Evolutionary conservation across 2,888 invertebrate species (phyloP), one percentile per base, ranked within the genome.

Genomic region (Thymelicus acteon): DNA sequence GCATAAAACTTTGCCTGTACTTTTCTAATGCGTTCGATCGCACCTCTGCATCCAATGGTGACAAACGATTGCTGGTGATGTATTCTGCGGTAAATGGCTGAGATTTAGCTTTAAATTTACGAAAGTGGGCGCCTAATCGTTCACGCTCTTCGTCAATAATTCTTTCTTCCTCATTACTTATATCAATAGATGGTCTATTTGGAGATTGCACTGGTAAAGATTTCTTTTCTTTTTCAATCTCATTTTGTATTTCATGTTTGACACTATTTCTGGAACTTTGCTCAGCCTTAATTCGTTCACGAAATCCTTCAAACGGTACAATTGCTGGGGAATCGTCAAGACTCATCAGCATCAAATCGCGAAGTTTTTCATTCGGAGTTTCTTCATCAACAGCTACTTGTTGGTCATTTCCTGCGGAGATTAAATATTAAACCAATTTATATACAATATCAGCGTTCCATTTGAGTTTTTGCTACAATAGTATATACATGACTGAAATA

Each of bases 141-240:
- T 95, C 89, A 12, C 95, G 89, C 74, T 95, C 89, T 79, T 95
- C 95, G 66, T 94, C 94, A 15, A 89, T 77, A 54, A 77, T 74
- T 10, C 86, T 82, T 63, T 83, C 60, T 40, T 60, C 60, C 7
- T 60, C 60, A 60, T 69, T 64, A 7, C n/a, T 60, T 31, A 15
- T 40, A 15, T 70, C 52, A 52, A 37, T 13, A n/a, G 60, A 60
- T 54, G 76, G 75, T 47, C 73, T 67, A 58, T 79, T 74, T 49
- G 80, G 74, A 2, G 57, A 8, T 57, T 72, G 72, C 15, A 81
- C 79, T 58, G 82, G 73, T 62, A 92, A 62, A 37, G 92, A 91
- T 77, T 94, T 93, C 74, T 93, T 93, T 75, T 89, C 85, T 74
- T 91, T 92, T 5, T 88, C 88, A 2, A 84, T 79, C 12, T 81